Conservation (phyloP, 2,888 invertebrate species). For the Leptinotarsa haldemani region DNA sequence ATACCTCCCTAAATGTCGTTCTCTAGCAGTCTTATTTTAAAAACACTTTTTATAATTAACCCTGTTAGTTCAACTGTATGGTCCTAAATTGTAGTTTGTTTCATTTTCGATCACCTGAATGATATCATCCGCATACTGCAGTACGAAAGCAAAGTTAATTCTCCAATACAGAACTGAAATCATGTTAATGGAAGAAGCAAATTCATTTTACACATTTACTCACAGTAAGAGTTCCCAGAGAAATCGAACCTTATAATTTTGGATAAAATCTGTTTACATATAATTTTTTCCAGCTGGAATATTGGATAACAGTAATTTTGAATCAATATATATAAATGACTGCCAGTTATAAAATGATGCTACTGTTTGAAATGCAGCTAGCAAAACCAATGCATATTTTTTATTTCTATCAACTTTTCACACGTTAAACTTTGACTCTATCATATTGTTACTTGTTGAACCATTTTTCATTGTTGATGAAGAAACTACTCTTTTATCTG, state of each 20-base stretch:
- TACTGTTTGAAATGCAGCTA: too few species aligned
- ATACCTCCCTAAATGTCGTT: conserved; percentile 62
- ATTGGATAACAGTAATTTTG: too few species aligned
- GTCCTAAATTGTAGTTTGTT: conserved; percentile 53
- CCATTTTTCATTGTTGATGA: too few species aligned
- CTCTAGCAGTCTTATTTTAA: conserved; percentile 64
- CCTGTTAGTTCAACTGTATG: conserved; percentile 63
- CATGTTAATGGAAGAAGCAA: neutral
- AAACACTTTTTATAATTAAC: conserved; percentile 62
- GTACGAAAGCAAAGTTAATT: conserved; percentile 24
- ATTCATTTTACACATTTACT: neutral
- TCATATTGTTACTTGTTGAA: too few species aligned
- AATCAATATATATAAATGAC: too few species aligned
- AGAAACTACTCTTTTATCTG: too few species aligned
- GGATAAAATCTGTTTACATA: neutral
- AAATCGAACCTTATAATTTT: neutral
- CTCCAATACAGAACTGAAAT: conserved; percentile 11
- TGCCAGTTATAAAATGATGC: too few species aligned
- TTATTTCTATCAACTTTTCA: too few species aligned
- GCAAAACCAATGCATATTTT: too few species aligned
- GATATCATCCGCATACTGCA: conserved; percentile 28
- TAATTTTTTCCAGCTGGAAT: too few species aligned
- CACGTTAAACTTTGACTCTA: too few species aligned
- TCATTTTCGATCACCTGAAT: conserved; percentile 12
- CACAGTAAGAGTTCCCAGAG: neutral